phyloP scores from a whole-genome alignment of 2,113 vertebrate species.

The Clarias magur region DNA sequence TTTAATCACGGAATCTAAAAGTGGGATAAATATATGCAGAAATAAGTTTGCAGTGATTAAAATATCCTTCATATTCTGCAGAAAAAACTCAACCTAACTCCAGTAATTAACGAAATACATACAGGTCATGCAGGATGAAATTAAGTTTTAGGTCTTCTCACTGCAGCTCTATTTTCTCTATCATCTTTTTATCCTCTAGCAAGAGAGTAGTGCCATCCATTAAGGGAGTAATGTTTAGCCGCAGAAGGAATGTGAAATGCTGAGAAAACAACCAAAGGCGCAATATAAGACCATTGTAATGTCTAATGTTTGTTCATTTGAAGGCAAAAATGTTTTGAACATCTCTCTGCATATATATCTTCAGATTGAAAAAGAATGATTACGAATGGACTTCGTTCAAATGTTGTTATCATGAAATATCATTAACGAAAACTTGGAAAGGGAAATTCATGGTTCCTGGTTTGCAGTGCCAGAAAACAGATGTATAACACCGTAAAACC shows the following conservation, averaged over 20 bases:
- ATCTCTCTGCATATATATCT: neutral
- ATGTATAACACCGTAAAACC: neutral
- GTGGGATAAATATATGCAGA: neutral
- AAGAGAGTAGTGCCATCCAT: neutral
- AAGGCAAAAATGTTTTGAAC: neutral
- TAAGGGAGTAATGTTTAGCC: neutral
- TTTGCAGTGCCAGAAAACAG: neutral
- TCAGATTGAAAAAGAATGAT: neutral
- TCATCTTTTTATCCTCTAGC: neutral
- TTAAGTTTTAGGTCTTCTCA: neutral
- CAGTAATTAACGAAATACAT: neutral
- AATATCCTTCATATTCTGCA: neutral
- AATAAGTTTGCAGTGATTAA: neutral
- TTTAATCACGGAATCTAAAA: neutral
- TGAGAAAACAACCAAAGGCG: neutral
- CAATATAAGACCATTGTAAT: neutral
- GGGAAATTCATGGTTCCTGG: neutral
- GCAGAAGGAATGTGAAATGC: neutral
- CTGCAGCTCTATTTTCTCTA: neutral
- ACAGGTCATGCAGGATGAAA: neutral
- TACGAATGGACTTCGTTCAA: neutral
- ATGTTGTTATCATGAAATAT: conserved; percentile 23
- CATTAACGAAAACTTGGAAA: neutral
- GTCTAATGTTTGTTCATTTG: neutral
- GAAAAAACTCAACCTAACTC: neutral